phyloP scores from a whole-genome alignment of 2,113 vertebrate genomes.

The Takifugu bimaculatus region DNA sequence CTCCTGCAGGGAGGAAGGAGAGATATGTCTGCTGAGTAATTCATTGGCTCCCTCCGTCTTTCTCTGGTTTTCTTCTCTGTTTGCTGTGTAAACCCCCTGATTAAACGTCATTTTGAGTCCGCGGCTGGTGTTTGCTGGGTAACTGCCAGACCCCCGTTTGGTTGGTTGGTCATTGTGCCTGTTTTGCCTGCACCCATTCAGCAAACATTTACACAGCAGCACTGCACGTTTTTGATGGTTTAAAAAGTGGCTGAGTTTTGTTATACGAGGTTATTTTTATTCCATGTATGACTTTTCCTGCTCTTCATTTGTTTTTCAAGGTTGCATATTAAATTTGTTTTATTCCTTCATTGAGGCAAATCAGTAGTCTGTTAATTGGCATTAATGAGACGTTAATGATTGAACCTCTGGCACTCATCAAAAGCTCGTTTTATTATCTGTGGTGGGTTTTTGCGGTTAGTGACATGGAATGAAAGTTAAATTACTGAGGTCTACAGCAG shows the following conservation, averaged over 20 bases:
- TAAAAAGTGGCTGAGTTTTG: background rate
- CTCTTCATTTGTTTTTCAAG: background rate
- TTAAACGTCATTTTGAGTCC: conserved; percentile 57
- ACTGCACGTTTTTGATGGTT: conserved; percentile 4
- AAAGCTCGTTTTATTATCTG: no score
- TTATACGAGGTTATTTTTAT: conserved; percentile 2
- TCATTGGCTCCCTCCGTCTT: conserved; percentile 53
- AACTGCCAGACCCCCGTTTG: conserved; percentile 33
- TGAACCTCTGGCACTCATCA: no score
- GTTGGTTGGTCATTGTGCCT: conserved; percentile 27
- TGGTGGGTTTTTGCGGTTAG: no score
- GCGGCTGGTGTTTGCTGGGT: conserved; percentile 43
- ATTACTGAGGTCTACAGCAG: no score
- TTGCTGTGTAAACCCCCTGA: conserved; percentile 55
- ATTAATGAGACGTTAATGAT: no score
- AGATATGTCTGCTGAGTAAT: conserved; percentile 55
- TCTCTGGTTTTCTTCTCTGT: conserved; percentile 36
- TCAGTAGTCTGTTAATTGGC: no score
- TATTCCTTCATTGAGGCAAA: background rate
- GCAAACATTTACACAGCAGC: conserved; percentile 43
- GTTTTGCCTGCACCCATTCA: conserved; percentile 40
- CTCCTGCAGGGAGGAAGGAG: conserved; percentile 48
- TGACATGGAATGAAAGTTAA: no score
- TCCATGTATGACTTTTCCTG: background rate
- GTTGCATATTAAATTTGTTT: background rate